Conservation (phyloP, 2,113 vertebrate species). For the Hystrix brachyura region DNA sequence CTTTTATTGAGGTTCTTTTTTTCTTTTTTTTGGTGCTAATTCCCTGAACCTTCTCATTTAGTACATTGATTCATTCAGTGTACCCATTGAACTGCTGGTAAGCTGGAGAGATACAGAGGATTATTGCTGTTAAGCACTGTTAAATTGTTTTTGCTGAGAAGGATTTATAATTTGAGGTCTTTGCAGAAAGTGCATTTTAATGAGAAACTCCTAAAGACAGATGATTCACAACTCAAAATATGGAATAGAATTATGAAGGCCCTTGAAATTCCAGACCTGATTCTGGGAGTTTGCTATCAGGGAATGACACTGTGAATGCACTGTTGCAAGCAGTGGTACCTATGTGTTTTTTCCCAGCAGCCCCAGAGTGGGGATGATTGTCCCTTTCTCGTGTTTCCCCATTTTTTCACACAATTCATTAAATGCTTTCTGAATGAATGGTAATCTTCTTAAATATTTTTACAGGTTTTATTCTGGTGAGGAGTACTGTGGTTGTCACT, state of each 20-base stretch:
- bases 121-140: not conserved
- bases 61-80: not conserved
- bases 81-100: not conserved
- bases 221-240: slow-evolving; percentile 22
- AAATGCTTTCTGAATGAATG: not conserved
- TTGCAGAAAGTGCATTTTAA: slow-evolving; percentile 38
- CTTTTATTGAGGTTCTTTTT: not conserved
- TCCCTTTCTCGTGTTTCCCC: not conserved
- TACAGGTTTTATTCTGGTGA: slow-evolving; percentile 63
- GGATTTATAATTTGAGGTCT: not conserved
- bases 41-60: not conserved
- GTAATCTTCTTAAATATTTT: slow-evolving; percentile 58
- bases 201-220: slow-evolving; percentile 21
- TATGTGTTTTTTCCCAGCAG: not conserved
- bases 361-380: not conserved
- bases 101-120: not conserved
- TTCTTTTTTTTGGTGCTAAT: not conserved
- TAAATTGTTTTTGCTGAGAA: not conserved
- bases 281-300: not conserved
- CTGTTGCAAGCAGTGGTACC: not conserved
- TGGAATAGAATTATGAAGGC: not conserved
- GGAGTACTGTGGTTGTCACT: not conserved
- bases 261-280: not conserved
- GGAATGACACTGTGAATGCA: not conserved
- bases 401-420: not conserved